Percentiles rank a stretch among this genome's conserved stretches.
Evolutionary conservation across 2,113 vertebrate genomes (phyloP).

Genomic region (Notarius quadriscutis): DNA sequence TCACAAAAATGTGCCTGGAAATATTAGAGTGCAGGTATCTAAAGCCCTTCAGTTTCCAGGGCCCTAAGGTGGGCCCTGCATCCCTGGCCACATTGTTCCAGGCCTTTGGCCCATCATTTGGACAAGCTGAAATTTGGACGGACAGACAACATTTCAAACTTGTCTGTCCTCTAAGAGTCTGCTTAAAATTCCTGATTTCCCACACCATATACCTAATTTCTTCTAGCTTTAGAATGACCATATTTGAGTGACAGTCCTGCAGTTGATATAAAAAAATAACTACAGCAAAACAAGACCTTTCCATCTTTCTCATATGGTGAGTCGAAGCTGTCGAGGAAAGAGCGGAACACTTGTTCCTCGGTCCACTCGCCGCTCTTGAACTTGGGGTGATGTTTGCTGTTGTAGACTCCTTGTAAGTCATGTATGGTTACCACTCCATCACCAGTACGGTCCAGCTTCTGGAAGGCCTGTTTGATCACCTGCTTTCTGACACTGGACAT

Average conservation of each 20-base stretch:
- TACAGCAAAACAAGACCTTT: slow-evolving; percentile 61
- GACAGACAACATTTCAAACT: no score
- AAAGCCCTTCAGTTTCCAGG: no score
- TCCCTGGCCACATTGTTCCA: no score
- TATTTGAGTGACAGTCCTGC: background rate
- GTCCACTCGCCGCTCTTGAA: slow-evolving; percentile 72
- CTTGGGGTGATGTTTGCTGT: slow-evolving; percentile 67
- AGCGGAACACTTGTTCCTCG: slow-evolving; percentile 68
- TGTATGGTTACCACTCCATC: slow-evolving; percentile 69
- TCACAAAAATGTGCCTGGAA: no score
- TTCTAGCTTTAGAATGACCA: background rate
- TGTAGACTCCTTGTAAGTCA: slow-evolving; percentile 72
- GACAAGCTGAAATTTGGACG: no score
- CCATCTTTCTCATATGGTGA: slow-evolving; percentile 68
- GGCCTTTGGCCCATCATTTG: no score
- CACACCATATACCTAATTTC: background rate
- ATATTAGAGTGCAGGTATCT: no score
- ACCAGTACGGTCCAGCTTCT: slow-evolving; percentile 72
- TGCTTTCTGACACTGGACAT: slow-evolving; percentile 70
- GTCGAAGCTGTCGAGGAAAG: slow-evolving; percentile 74
- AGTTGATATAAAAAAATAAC: no score
- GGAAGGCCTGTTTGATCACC: slow-evolving; percentile 65
- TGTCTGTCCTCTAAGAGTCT: no score
- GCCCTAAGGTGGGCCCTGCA: no score
- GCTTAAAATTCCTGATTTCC: no score